Conservation (phyloP, 1,140 invertebrate species). For the Drosophila sturtevanti region DNA sequence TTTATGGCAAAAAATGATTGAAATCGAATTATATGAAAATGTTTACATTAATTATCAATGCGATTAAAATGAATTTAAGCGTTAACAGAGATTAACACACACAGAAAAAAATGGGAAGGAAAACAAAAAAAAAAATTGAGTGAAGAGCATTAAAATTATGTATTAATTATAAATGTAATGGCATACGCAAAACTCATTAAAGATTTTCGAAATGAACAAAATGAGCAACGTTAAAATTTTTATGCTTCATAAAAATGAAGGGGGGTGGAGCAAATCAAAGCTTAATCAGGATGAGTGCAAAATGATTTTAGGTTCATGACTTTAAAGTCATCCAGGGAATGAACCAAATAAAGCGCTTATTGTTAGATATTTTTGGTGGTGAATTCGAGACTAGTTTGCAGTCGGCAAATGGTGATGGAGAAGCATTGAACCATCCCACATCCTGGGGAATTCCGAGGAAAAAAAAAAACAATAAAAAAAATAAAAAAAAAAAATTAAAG, state of each 20-base stretch:
- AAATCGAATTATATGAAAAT: neutral
- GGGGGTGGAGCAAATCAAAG: neutral
- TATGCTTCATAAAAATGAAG: slow-evolving; percentile 31
- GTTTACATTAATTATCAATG: neutral
- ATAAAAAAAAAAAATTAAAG: neutral
- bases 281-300: neutral
- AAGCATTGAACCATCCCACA: no score
- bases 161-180: slow-evolving; percentile 54
- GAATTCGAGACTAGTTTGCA: neutral
- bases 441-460: no score
- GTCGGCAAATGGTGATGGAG: no score
- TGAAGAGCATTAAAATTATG: slow-evolving; percentile 28
- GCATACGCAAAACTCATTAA: slow-evolving; percentile 4
- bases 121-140: neutral
- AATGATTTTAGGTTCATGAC: neutral
- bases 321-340: neutral
- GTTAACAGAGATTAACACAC: slow-evolving; percentile 10
- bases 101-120: neutral
- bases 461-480: no score
- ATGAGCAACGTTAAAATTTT: slow-evolving; percentile 24
- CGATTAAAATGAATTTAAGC: slow-evolving; percentile 1
- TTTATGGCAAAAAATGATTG: neutral
- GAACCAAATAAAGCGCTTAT: no score
- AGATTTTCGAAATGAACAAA: slow-evolving; percentile 31
- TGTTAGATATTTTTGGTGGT: neutral